These are phyloP conservation scores for Acyrthosiphon pisum DNA, from an alignment of 1,140 invertebrate genomes.

Conservation along the genomic window DNA sequence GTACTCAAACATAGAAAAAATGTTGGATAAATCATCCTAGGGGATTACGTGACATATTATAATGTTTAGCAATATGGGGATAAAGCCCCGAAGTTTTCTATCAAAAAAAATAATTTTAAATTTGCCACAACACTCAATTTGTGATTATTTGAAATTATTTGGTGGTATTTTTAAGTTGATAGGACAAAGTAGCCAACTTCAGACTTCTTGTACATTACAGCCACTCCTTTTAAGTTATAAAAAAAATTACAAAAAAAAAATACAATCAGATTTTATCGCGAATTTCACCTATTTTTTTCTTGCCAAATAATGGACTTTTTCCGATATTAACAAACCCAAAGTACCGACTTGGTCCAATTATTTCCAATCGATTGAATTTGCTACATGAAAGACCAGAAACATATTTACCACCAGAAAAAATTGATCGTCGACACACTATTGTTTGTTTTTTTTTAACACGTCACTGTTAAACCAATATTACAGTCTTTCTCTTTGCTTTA, in stretches of 20 bases:
- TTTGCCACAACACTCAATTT: not conserved
- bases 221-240: not conserved
- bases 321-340: slow-evolving; percentile 24
- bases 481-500: not conserved
- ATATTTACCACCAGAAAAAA: slow-evolving; percentile 3
- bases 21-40: not conserved
- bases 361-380: slow-evolving; percentile 29
- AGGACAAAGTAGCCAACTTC: not conserved
- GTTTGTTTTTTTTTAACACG: slow-evolving; percentile 28
- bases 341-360: slow-evolving; percentile 23
- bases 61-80: not conserved
- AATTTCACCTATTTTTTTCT: not conserved
- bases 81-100: not conserved
- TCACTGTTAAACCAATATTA: not conserved
- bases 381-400: slow-evolving; percentile 9
- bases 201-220: not conserved
- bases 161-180: not conserved
- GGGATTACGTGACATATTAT: not conserved
- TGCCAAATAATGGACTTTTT: slow-evolving; percentile 26
- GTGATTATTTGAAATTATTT: not conserved
- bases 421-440: not conserved
- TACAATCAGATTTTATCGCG: not conserved
- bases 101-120: not conserved
- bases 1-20: not conserved
- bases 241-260: not conserved